Evolutionary conservation across 2,113 vertebrate genomes (phyloP).

Genomic region (Xiphorhynchus elegans): DNA sequence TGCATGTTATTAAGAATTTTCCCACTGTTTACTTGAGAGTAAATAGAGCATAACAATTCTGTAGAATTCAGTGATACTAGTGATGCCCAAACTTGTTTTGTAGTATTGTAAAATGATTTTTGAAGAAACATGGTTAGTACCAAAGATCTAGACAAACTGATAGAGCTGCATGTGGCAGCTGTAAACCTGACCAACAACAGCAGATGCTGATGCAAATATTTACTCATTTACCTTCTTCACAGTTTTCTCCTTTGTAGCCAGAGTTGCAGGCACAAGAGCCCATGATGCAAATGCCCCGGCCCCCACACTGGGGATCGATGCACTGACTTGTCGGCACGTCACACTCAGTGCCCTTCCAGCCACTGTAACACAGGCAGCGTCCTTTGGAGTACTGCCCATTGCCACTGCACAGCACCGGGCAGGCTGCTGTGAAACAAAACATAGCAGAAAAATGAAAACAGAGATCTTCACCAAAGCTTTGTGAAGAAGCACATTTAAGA

Average conservation of each 20-base stretch:
- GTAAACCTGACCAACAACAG: conserved; percentile 4
- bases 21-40: background rate
- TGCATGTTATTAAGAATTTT: background rate
- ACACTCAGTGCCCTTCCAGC: conserved; percentile 97
- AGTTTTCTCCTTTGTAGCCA: conserved; percentile 91
- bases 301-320: conserved; percentile 89
- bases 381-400: conserved; percentile 97
- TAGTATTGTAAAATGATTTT: background rate
- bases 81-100: background rate
- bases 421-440: conserved; percentile 85
- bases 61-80: background rate
- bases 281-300: conserved; percentile 91
- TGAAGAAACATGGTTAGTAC: background rate
- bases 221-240: conserved; percentile 89
- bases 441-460: conserved; percentile 21
- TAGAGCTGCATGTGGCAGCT: background rate
- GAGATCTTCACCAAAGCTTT: background rate
- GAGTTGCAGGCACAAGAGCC: conserved; percentile 94
- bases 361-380: conserved; percentile 95
- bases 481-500: background rate
- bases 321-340: conserved; percentile 91
- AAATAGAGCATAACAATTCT: background rate
- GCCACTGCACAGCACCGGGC: conserved; percentile 93
- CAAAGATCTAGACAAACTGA: background rate
- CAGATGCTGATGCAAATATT: background rate